Conservation (phyloP, 2,113 vertebrate genomes). For the Neodontobutis hainanensis region DNA sequence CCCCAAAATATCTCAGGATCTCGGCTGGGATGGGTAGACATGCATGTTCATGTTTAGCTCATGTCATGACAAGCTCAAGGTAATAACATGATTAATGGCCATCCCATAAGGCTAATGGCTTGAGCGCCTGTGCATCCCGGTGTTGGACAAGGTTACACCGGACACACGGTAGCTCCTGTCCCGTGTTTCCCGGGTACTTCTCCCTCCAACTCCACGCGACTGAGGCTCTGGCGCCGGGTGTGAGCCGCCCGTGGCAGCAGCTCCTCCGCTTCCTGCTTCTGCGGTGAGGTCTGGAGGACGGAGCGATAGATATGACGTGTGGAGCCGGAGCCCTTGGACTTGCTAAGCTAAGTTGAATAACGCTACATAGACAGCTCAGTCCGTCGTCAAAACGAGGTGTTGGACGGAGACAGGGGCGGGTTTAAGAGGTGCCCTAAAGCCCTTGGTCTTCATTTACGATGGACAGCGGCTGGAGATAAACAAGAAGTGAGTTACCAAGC, state of each 20-base stretch:
- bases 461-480: neutral
- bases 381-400: neutral
- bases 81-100: neutral
- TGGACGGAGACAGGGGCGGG: neutral
- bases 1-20: no score
- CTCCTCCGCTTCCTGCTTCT: constrained; percentile 58
- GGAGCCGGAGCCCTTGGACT: constrained; percentile 1
- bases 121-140: neutral
- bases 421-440: neutral
- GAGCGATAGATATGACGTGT: neutral
- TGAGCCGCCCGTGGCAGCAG: neutral
- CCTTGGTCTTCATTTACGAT: neutral
- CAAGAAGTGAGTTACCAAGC: neutral
- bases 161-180: no score
- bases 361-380: neutral
- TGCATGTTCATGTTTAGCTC: no score
- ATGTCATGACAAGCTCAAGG: no score
- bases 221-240: neutral
- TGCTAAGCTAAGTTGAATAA: neutral
- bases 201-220: neutral
- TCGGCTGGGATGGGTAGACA: no score
- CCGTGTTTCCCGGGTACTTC: neutral
- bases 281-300: neutral
- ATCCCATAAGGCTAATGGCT: neutral
- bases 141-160: no score